phyloP scores from a whole-genome alignment of 2,797 vertebrate genomes.

The Phoxinus dragarum region DNA sequence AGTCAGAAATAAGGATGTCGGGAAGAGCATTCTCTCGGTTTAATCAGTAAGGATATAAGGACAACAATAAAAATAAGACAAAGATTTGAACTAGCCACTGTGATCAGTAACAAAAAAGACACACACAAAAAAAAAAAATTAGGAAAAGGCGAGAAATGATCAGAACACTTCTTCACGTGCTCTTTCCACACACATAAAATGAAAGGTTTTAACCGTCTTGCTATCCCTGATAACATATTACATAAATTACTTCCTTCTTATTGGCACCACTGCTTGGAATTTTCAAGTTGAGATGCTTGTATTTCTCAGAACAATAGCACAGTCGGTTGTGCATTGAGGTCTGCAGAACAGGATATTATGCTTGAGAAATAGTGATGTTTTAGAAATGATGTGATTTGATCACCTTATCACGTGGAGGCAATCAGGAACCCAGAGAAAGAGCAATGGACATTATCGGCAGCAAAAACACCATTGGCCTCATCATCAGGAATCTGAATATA shows the following conservation, averaged over 20 bases:
- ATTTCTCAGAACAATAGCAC: conserved; percentile 79
- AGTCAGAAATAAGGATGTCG: conserved; percentile 78
- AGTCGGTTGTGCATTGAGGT: conserved; percentile 69
- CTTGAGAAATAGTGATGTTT: conserved; percentile 80
- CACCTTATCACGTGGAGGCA: conserved; percentile 87
- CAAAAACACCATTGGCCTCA: conserved; percentile 94
- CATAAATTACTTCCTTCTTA: conserved; percentile 84
- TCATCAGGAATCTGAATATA: conserved; percentile 94
- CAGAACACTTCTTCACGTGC: conserved; percentile 77
- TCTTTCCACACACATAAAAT: conserved; percentile 73
- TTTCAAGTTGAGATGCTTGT: conserved; percentile 81
- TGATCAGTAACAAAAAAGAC: conserved; percentile 68
- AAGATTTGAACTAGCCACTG: conserved; percentile 74
- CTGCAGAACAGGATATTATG: conserved; percentile 74
- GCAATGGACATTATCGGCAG: conserved; percentile 95
- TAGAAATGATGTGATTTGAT: conserved; percentile 69
- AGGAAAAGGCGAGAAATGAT: conserved; percentile 73
- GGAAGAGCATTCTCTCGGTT: conserved; percentile 75
- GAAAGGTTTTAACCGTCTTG: conserved; percentile 74
- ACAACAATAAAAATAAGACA: conserved; percentile 73
- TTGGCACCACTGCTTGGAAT: conserved; percentile 79
- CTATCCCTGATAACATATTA: conserved; percentile 81
- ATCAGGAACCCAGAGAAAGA: conserved; percentile 99
- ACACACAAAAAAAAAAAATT: conserved; percentile 57
- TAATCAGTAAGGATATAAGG: conserved; percentile 74